Base-by-base conservation (phyloP, 2,113 vertebrate species). In the Cariama cristata region DNA sequence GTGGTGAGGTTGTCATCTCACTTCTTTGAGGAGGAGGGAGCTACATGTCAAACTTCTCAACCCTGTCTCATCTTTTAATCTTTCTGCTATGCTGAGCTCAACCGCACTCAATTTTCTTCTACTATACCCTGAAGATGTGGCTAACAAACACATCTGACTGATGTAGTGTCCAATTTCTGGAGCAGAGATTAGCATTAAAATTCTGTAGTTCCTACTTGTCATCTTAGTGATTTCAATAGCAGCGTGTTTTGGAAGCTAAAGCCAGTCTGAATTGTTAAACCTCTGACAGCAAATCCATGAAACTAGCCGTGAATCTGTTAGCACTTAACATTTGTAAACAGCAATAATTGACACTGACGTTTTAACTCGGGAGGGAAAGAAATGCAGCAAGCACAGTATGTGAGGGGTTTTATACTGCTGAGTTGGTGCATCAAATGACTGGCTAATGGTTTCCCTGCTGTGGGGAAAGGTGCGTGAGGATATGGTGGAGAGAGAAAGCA, bases 381-480 rank as follows among this genome's bases (percentile, higher is more conserved):
- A 88, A 35, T 35, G 45, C 44, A 75, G 86, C 33, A 7, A 59
- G 84, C 96, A 23, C 63, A 71, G 90, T 74, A 12, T 68, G 68
- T 60, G 55, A 83, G 73, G 91, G 79, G 47, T 67, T 97, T 58
- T 88, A 49, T 38, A 8, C 95, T 88, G 58, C 94, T 86, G 90
- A 83, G 92, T 11, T 67, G 68, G 30, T 92, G 64, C 59, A 94
- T 91, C 88, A 75, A 71, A 64, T 96, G 82, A 59, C 93, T 94
- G 95, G 88, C 88, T 97, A 92, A 95, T 97, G 97, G 96, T 77
- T 72, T 90, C 69, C 97, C 95, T 93, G 97, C 93, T 96, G 97
- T 35, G 96, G 93, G 89, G 71, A 72, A 74, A 79, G 92, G 93
- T 88, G 66, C 12, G 0, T 28, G 66, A 73, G 66, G 90, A 22